Conservation (phyloP, 2,797 vertebrate genomes). For the Pseudochirops corinnae region DNA sequence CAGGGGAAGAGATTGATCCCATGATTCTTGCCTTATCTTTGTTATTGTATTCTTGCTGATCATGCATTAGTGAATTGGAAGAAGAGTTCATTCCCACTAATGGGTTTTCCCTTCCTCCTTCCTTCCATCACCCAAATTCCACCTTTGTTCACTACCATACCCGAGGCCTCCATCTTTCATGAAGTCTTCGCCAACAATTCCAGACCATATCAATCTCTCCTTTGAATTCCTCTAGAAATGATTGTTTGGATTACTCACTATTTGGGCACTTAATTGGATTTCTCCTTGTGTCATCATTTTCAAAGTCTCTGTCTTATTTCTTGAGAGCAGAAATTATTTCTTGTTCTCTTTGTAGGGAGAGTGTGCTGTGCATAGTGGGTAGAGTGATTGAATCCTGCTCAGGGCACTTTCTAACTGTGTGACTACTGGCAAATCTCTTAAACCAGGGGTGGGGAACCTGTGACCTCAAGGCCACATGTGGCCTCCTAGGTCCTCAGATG, state of each 20-base stretch:
- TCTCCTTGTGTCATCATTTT: background rate
- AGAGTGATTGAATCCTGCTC: background rate
- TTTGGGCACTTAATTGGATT: background rate
- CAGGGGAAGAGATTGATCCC: background rate
- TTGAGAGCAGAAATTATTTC: background rate
- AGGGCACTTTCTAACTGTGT: background rate
- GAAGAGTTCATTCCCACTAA: background rate
- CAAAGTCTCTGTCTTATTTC: background rate
- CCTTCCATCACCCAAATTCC: background rate
- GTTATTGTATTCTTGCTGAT: background rate
- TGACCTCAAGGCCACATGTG: no score
- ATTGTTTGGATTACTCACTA: background rate
- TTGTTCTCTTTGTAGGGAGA: background rate
- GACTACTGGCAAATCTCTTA: background rate
- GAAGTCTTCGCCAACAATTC: background rate
- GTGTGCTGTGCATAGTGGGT: background rate
- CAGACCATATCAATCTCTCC: background rate
- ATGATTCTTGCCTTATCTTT: background rate
- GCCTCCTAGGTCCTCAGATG: no score
- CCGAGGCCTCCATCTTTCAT: background rate
- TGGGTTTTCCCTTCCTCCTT: background rate
- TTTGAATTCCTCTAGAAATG: background rate
- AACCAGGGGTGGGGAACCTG: background rate
- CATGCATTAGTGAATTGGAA: background rate
- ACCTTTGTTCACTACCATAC: background rate